Percentiles rank a stretch among this genome's conserved stretches.
phyloP scores from a whole-genome alignment of 2,113 vertebrate genomes.

The Paratilapia polleni region DNA sequence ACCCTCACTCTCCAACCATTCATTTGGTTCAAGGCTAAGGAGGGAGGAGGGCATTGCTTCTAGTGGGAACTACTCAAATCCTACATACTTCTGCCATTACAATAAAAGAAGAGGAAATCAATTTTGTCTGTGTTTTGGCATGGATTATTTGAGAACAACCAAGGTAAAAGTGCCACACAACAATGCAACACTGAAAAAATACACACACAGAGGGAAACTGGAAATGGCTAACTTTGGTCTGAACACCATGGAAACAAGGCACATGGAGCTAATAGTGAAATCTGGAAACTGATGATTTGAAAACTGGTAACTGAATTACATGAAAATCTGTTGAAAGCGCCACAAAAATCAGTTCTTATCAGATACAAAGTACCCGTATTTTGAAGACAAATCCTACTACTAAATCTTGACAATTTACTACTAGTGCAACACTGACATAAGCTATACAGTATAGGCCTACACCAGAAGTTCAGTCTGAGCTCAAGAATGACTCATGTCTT shows the following conservation, averaged over 20 bases:
- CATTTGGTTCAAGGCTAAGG: conserved; percentile 65
- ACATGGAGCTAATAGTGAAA: conserved; percentile 33
- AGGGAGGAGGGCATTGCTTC: conserved; percentile 43
- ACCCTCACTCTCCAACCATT: conserved; percentile 26
- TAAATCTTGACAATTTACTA: not conserved
- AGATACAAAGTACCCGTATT: not conserved
- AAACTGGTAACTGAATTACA: not conserved
- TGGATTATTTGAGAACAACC: conserved; percentile 60
- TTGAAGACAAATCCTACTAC: not conserved
- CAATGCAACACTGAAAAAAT: conserved; percentile 41
- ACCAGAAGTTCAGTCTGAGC: conserved; percentile 1
- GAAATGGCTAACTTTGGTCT: conserved; percentile 69
- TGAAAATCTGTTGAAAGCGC: not conserved
- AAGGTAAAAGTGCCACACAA: conserved; percentile 65
- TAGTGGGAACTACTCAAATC: conserved; percentile 57
- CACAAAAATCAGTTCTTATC: not conserved
- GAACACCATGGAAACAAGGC: conserved; percentile 66
- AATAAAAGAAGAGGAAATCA: conserved; percentile 68
- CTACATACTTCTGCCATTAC: conserved; percentile 44
- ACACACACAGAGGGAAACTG: conserved; percentile 23
- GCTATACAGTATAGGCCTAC: not conserved
- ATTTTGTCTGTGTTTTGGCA: conserved; percentile 57
- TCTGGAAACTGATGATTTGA: not conserved
- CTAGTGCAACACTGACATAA: not conserved
- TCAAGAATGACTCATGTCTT: not conserved